Base-by-base conservation (phyloP, 2,797 vertebrate genomes). In the Dendrocincla fuliginosa region DNA sequence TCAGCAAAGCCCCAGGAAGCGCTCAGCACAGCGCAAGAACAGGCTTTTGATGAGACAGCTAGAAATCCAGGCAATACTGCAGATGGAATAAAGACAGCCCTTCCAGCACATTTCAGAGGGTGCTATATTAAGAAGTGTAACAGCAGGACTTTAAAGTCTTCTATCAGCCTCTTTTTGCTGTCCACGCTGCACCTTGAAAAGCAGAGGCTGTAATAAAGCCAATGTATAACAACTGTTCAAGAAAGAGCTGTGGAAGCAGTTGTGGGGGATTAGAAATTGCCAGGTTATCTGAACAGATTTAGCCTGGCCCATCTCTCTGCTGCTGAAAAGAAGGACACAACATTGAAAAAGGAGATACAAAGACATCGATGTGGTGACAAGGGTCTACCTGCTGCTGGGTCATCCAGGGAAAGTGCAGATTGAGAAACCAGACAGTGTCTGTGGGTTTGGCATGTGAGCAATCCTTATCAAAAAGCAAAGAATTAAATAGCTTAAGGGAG, bases 401-500 rank as follows among this genome's bases (percentile, higher is more conserved):
- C 77, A 95, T 22, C 42, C 71, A 41, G 52, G 69, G 61, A 90
- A 63, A 95, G 76, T 20, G n/a, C 18, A 53, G 80, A 76, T 0
- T 79, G 80, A 76, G 90, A 59, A 93, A 79, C 13, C 37, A 53
- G 52, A 67, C 57, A 42, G 6, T 11, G 14, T 68, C 90, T 59
- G 74, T 47, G 77, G 20, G 8, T 88, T 78, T 80, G 52, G 50
- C 53, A 30, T 7, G n/a, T 42, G 56, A 94, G 60, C 83, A 85
- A 64, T 46, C 90, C 74, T 74, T 73, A 94, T 18, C 5, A 1
- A 76, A 77, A 73, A 87, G 84, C 52, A 59, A 94, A 87, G 87
- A 79, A 93, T 92, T 78, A 90, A 88, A 76, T 55, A 84, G 83
- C 78, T 92, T 90, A 90, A 93, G 94, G 89, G 71, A 94, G 78